Evolutionary conservation across 2,113 vertebrate genomes (phyloP).

Genomic region (Mirza zaza): DNA sequence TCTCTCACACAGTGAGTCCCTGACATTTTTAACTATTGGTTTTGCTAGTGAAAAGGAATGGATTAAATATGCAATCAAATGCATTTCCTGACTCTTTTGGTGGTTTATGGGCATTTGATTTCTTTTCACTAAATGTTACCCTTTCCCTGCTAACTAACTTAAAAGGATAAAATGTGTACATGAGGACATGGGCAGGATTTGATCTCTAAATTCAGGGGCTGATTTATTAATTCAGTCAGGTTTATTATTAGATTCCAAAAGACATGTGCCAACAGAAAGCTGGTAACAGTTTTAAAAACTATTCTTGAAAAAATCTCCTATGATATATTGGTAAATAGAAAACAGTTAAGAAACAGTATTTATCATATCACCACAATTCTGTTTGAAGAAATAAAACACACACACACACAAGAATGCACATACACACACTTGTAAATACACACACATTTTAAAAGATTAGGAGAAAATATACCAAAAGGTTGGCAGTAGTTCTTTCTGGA

Average conservation of each 20-base stretch:
- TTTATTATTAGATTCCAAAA: background rate
- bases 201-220: background rate
- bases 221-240: background rate
- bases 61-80: constrained; percentile 79
- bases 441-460: background rate
- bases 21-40: constrained; percentile 81
- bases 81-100: constrained; percentile 73
- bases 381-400: background rate
- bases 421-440: background rate
- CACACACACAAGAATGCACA: too few species aligned
- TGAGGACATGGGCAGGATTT: background rate
- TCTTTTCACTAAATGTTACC: background rate
- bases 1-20: constrained; percentile 78
- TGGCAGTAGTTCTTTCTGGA: background rate
- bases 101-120: constrained; percentile 75
- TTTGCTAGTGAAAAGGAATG: constrained; percentile 75
- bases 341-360: background rate
- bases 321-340: background rate
- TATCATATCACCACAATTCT: background rate
- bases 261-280: background rate
- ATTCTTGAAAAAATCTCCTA: background rate
- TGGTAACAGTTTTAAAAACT: background rate
- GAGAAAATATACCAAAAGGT: background rate
- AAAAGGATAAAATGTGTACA: background rate
- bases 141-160: background rate